Evolutionary conservation across 2,888 invertebrate genomes (phyloP).

Genomic region (Drosophila percnosoma): DNA sequence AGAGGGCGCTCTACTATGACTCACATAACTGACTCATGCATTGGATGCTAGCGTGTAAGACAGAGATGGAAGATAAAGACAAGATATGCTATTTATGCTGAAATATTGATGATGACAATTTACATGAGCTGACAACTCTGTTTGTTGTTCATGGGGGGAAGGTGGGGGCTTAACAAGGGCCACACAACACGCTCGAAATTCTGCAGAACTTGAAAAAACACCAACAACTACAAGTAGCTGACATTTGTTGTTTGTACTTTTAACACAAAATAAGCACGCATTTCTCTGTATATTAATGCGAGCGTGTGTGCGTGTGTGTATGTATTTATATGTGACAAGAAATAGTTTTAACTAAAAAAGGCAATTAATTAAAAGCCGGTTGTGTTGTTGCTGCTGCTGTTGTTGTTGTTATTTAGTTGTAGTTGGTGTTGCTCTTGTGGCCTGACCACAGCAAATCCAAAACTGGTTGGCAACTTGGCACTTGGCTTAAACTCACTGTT

Average conservation of each 20-base stretch:
- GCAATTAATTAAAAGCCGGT: constrained; percentile 82
- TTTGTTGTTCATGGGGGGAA: constrained; percentile 2
- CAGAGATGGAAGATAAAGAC: constrained; percentile 10
- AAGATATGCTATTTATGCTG: constrained; percentile 54
- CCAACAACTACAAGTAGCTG: constrained; percentile 39
- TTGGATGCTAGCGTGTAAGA: constrained; percentile 32
- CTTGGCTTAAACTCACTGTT: constrained; percentile 39
- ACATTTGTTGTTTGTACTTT: constrained; percentile 44
- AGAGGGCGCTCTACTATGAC: constrained; percentile 44
- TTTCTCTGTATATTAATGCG: constrained; percentile 10
- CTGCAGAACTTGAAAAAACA: constrained; percentile 71
- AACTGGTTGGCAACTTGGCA: constrained; percentile 64
- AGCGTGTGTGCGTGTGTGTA: constrained; percentile 8
- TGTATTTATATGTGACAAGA: constrained; percentile 55
- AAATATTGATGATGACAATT: constrained; percentile 71
- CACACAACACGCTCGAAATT: constrained; percentile 71
- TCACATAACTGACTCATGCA: constrained; percentile 47
- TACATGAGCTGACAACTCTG: constrained; percentile 49
- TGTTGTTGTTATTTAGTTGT: constrained; percentile 5
- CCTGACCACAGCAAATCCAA: constrained; percentile 38
- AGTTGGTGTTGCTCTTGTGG: constrained; percentile 19
- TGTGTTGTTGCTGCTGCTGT: constrained; percentile 47
- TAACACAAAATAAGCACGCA: constrained; percentile 54
- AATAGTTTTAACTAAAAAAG: constrained; percentile 82
- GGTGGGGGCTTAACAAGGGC: constrained; percentile 40